Evolutionary conservation across 2,113 vertebrate genomes (phyloP).

Genomic region (Bungarus multicinctus): DNA sequence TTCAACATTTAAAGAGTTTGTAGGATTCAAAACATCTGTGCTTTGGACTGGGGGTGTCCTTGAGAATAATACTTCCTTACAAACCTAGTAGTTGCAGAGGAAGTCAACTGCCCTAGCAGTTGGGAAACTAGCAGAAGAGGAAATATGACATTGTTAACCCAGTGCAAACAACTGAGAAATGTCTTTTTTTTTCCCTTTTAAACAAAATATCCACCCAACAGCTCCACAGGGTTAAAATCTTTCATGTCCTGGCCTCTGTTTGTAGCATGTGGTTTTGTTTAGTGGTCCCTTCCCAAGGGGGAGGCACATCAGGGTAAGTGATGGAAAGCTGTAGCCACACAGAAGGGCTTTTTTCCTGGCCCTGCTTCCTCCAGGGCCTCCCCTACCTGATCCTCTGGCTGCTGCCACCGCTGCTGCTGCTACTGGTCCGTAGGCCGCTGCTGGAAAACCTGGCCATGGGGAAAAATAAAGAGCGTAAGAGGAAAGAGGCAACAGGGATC

Average conservation of each 20-base stretch:
- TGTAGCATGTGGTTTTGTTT: constrained; percentile 33
- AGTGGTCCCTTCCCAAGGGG: constrained; percentile 52
- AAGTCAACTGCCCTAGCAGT: no score
- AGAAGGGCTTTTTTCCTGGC: constrained; percentile 92
- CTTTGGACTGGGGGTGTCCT: background rate
- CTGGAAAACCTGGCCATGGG: constrained; percentile 86
- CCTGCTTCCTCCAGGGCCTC: constrained; percentile 86
- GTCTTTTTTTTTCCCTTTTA: background rate
- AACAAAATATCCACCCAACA: constrained; percentile 29
- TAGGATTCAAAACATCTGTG: background rate
- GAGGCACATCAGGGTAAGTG: constrained; percentile 71
- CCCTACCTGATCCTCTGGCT: constrained; percentile 98
- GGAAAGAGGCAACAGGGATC: background rate
- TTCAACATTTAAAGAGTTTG: background rate
- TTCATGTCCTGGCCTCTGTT: constrained; percentile 43
- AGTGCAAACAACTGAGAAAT: constrained; percentile 25
- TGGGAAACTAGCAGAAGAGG: background rate
- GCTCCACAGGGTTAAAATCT: constrained; percentile 32
- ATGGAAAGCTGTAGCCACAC: constrained; percentile 89
- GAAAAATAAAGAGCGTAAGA: constrained; percentile 63
- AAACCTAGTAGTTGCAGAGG: background rate
- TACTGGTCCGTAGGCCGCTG: constrained; percentile 95
- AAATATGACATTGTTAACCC: background rate
- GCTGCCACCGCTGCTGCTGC: constrained; percentile 92
- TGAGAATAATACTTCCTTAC: background rate